Percentiles rank a stretch among this genome's conserved stretches.
Evolutionary conservation across 2,797 vertebrate genomes (phyloP).

Genomic region (Salmo trutta): DNA sequence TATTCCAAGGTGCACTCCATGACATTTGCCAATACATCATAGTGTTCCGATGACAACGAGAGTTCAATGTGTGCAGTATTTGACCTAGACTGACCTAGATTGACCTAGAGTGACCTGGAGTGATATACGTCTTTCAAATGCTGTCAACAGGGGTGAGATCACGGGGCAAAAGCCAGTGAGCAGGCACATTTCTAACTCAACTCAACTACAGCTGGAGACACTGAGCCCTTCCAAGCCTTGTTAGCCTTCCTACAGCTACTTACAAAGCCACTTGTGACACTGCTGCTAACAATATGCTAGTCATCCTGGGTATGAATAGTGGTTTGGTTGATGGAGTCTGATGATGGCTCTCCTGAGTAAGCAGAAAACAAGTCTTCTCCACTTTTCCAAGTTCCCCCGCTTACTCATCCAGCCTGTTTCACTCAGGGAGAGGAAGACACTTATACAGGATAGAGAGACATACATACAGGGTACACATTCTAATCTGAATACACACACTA

Average conservation of each 20-base stretch:
- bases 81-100: not conserved
- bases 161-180: slow-evolving; percentile 57
- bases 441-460: not conserved
- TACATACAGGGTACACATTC: not conserved
- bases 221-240: slow-evolving; percentile 49
- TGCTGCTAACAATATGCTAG: slow-evolving; percentile 64
- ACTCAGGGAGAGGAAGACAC: not conserved
- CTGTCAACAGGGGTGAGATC: slow-evolving; percentile 26
- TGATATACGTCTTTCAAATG: not conserved
- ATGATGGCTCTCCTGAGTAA: slow-evolving; percentile 59
- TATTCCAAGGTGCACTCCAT: not conserved
- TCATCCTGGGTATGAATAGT: slow-evolving; percentile 69
- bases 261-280: slow-evolving; percentile 51
- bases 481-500: not conserved
- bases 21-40: slow-evolving; percentile 31
- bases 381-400: slow-evolving; percentile 45
- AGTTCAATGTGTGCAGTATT: not conserved
- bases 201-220: slow-evolving; percentile 34
- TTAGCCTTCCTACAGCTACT: slow-evolving; percentile 51
- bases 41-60: slow-evolving; percentile 12
- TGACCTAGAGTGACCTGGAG: not conserved
- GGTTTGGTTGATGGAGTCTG: slow-evolving; percentile 41
- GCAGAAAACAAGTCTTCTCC: slow-evolving; percentile 44
- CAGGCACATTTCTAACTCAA: not conserved
- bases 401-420: slow-evolving; percentile 42